Evolutionary conservation across 2,113 vertebrate genomes (phyloP), one percentile per base, ranked within the genome.

Genomic region (Tupaia chinensis): DNA sequence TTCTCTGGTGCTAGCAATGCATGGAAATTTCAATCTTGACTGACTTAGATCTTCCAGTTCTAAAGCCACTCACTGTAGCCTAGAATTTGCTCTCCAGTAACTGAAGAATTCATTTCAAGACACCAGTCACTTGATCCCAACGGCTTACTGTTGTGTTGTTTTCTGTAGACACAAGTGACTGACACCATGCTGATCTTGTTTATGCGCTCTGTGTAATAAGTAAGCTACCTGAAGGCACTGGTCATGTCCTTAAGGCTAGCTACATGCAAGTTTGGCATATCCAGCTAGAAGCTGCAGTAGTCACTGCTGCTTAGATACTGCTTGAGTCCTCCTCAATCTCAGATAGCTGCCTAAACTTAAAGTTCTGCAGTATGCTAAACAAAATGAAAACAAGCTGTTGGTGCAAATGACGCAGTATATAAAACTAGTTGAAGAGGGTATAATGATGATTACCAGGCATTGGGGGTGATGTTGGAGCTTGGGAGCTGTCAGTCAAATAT

Each of bases 381-480:
- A 68, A 25, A 90, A 65, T 53, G 22, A 56, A 60, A 87, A n/a
- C 2, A 27, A 72, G 7, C 1, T 56, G 7, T 63, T 2, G n/a
- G 1, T 56, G 77, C 25, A 65, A 89, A 29, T 89, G n/a, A 56
- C 12, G 91, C 0, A 16, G 10, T 7, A 86, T 58, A 5, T 14
- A 69, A 0, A 7, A 63, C 11, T 58, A 66, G 5, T n/a, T n/a
- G 4, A 61, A 70, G 27, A 81, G 0, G 74, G 19, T 74, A 81
- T 7, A 92, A 32, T 20, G 5, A 7, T 72, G 15, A 6, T 70
- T n/a, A 11, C 11, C 7, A 29, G 5, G 20, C 13, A 0, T 25
- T 60, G 13, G 2, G 7, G 20, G 32, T 13, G 1, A 20, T 12
- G 20, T 0, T 3, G 29, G 61, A 53, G 8, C 44, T 61, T 3